A percentile compares a stretch with the other conserved stretches of the same genome.
Evolutionary conservation across 2,888 invertebrate genomes (phyloP).

Genomic region (Drosophila anomalata): DNA sequence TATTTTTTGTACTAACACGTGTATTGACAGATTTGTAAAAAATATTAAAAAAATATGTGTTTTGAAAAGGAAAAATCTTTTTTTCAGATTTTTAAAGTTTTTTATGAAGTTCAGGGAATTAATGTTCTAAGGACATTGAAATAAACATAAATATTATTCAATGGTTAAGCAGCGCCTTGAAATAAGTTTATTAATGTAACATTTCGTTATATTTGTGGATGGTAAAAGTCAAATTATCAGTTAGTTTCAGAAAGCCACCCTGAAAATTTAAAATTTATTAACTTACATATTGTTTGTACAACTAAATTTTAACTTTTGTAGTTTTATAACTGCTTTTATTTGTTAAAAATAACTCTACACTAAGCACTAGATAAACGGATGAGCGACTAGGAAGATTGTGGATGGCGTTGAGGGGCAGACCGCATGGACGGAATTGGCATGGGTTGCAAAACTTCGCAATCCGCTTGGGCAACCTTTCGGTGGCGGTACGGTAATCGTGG

Average conservation of each 20-base stretch:
- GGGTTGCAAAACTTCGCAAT: conserved; percentile 17
- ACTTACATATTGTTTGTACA: neutral
- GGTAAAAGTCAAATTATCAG: neutral
- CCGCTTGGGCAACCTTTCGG: conserved; percentile 1
- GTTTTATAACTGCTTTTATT: conserved; percentile 52
- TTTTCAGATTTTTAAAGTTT: neutral
- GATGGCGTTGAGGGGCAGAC: conserved; percentile 47
- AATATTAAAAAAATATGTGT: conserved; percentile 4
- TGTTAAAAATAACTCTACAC: conserved; percentile 58
- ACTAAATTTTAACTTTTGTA: neutral
- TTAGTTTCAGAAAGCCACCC: neutral
- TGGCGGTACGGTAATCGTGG: neutral
- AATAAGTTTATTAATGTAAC: too few relatives aligned
- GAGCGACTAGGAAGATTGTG: conserved; percentile 57
- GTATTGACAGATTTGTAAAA: conserved; percentile 33
- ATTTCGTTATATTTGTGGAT: too few relatives aligned
- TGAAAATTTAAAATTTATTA: neutral
- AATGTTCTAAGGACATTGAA: too few relatives aligned
- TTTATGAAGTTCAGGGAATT: neutral
- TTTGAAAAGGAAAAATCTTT: neutral
- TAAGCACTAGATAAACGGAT: conserved; percentile 53
- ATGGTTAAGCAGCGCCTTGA: too few relatives aligned
- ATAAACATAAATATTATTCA: too few relatives aligned
- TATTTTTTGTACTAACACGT: conserved; percentile 47
- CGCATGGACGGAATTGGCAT: conserved; percentile 69